Percentiles rank a stretch among this genome's conserved stretches.
Evolutionary conservation across 2,113 vertebrate genomes (phyloP).

Genomic region (Chaetops frenatus): DNA sequence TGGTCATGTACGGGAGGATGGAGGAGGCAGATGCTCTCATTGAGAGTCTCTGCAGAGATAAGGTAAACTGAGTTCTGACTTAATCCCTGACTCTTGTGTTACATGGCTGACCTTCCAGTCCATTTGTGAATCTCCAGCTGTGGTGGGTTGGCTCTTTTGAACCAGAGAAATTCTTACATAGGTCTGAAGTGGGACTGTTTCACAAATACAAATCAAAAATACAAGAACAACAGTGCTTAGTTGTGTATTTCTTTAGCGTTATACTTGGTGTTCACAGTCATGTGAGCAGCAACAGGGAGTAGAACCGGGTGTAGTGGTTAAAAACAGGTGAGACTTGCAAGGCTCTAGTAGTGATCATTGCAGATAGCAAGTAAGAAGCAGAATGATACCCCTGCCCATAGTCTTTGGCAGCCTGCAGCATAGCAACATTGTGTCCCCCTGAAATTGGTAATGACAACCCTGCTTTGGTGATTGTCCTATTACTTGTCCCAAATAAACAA

Average conservation of each 20-base stretch:
- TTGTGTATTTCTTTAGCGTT: neutral
- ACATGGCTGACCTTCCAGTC: neutral
- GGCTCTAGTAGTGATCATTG: neutral
- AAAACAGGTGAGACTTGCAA: neutral
- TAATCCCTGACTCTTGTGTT: neutral
- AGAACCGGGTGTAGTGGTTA: neutral
- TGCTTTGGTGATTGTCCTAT: neutral
- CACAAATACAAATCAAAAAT: neutral
- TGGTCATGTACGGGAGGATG: conserved; percentile 98
- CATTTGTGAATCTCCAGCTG: neutral
- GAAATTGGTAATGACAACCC: neutral
- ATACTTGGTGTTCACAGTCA: neutral
- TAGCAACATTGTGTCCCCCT: neutral
- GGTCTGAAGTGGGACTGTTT: neutral
- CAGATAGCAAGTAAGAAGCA: neutral
- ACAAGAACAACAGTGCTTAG: neutral
- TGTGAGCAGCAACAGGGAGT: neutral
- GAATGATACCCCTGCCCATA: neutral
- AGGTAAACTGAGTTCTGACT: conserved; percentile 68
- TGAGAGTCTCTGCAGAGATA: conserved; percentile 97
- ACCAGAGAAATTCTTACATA: neutral
- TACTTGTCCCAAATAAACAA: neutral
- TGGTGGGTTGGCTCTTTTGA: neutral
- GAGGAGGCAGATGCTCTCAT: conserved; percentile 97
- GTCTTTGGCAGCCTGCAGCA: neutral